These are phyloP conservation scores for Strongylocentrotus purpuratus DNA, from an alignment of 35 echinoderm and acorn worm species.

Conservation along the genomic window DNA sequence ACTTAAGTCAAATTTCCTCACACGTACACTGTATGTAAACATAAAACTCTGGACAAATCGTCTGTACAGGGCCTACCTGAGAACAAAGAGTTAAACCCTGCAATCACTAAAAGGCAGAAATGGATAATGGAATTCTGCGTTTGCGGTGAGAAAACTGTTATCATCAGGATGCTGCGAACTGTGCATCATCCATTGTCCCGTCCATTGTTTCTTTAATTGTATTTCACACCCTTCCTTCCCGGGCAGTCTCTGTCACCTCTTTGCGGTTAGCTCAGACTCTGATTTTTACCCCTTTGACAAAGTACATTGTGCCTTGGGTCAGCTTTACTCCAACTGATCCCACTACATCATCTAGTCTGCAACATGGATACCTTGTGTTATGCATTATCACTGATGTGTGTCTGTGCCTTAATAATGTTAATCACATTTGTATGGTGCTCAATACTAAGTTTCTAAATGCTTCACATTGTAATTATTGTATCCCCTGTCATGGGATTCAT, in stretches of 20 bases:
- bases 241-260: not conserved
- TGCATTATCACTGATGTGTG: not conserved
- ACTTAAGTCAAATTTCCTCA: too few species aligned
- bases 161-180: not conserved
- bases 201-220: not conserved
- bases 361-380: not conserved
- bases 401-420: not conserved
- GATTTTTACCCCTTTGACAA: not conserved
- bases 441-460: too few species aligned
- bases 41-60: too few species aligned
- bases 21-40: too few species aligned
- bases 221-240: not conserved
- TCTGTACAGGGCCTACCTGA: too few species aligned
- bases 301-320: too few species aligned
- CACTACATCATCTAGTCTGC: not conserved
- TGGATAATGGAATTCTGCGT: not conserved
- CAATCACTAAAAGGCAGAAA: not conserved
- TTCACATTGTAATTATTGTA: too few species aligned
- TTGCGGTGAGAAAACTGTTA: not conserved
- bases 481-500: too few species aligned
- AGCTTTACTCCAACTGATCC: not conserved
- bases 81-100: too few species aligned
- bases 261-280: not conserved
- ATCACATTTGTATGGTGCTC: too few species aligned
- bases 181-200: not conserved